phyloP scores from a whole-genome alignment of 37 sponge, comb jelly and placozoan species.

The Agelas oroides region DNA sequence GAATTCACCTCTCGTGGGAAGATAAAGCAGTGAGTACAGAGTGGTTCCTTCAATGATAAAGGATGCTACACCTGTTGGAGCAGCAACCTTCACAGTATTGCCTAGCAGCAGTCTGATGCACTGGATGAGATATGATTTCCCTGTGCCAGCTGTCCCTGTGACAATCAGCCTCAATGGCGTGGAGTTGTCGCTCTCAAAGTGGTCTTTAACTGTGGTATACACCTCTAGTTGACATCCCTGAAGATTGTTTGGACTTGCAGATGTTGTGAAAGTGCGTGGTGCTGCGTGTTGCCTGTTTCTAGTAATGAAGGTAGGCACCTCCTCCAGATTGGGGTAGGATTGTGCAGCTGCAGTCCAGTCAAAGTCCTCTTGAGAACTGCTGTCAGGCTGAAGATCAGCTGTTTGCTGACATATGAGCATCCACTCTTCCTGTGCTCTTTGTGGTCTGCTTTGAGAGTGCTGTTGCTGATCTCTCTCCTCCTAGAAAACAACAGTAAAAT shows the following conservation, averaged over 20 bases:
- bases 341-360: conserved; percentile 4
- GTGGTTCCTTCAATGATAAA: background rate
- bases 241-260: too few relatives aligned
- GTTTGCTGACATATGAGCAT: conserved; percentile 36
- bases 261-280: conserved; percentile 16
- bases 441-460: background rate
- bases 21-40: conserved; percentile 9
- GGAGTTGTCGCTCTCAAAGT: background rate
- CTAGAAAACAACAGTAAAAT: too few relatives aligned
- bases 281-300: background rate
- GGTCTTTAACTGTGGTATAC: conserved; percentile 2
- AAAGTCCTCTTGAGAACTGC: background rate
- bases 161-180: background rate
- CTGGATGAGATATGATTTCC: conserved; percentile 10
- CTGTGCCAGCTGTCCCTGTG: too few relatives aligned
- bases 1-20: too few relatives aligned
- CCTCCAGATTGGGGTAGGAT: conserved; percentile 37
- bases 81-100: background rate
- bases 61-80: background rate
- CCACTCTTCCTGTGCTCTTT: conserved; percentile 41
- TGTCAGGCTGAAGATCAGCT: conserved; percentile 11
- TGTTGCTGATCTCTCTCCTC: too few relatives aligned
- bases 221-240: conserved; percentile 21
- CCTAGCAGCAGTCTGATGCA: conserved; percentile 15
- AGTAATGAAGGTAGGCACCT: conserved; percentile 20